These are phyloP conservation scores for Arrhopalites spinosus DNA, from an alignment of 2,888 invertebrate genomes.

Conservation along the genomic window DNA sequence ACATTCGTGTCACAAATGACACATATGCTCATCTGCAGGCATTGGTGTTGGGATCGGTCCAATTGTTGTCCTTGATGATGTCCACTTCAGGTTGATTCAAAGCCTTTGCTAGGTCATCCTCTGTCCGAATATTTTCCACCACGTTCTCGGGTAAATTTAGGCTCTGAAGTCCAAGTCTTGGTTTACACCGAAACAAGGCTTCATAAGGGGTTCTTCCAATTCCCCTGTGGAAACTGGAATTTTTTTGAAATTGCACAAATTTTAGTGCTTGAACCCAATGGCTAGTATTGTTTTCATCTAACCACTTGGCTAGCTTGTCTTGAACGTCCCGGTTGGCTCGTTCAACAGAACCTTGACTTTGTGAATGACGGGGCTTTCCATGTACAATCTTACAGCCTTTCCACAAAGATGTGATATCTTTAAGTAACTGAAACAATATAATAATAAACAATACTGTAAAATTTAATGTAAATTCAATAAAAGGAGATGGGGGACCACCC, in stretches of 20 bases:
- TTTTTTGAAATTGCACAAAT: background rate
- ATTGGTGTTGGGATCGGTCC: no score
- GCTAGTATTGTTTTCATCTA: conserved; percentile 2
- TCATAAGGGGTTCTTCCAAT: background rate
- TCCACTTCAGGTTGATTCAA: no score
- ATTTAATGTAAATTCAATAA: no score
- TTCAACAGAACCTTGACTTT: conserved; percentile 24
- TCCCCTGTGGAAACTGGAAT: background rate
- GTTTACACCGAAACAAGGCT: background rate
- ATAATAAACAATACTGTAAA: no score
- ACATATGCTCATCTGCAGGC: no score
- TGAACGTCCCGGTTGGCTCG: conserved; percentile 20
- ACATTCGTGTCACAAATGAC: no score
- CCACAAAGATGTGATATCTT: background rate
- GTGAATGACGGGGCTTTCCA: conserved; percentile 24
- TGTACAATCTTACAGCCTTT: background rate
- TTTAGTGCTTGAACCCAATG: background rate
- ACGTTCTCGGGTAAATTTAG: background rate
- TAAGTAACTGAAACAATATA: background rate
- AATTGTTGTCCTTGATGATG: no score
- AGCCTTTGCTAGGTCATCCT: background rate
- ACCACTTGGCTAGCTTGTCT: conserved; percentile 10
- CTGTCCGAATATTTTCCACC: background rate
- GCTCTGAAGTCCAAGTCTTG: background rate
- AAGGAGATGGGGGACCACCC: no score